Evolutionary conservation across 2,797 vertebrate genomes (phyloP), one percentile per base, ranked within the genome.

Genomic region (Poeciliopsis presidionis): DNA sequence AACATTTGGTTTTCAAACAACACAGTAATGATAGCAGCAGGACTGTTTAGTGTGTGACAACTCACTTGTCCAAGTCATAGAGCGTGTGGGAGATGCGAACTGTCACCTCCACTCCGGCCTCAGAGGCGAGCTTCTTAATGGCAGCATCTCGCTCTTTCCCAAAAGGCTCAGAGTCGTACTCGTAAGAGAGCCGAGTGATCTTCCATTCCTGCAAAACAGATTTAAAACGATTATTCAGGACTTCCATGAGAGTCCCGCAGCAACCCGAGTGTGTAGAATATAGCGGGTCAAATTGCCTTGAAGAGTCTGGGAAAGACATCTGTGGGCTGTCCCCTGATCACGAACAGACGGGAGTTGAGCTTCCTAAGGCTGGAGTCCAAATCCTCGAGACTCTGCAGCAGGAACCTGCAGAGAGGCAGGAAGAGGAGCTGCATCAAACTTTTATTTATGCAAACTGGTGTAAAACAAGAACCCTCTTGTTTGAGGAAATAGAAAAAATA

Each of bases 121-220:
- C 98, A 28, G 94, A 96, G 72, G 98, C 98, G 90, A 99, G 93
- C 86, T 99, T 99, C 92, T 96, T 97, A 88, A 99, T 99, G 1
- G 98, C 98, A 57, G 98, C 97, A 91, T 99, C 98, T 79, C 98
- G 95, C 89, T 99, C 98, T 84, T 99, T 99, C 67, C 98, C 97
- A 79, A 99, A 99, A 11, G 98, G 98, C 85, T 99, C 98, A 0
- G 98, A 99, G 91, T 99, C 98, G 36, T 99, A 99, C 87, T 99
- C 98, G 49, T 99, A 98, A 2, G 98, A 98, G 87, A 99, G 92
- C 49, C 97, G 98, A 63, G 90, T 93, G 87, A 99, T 99, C 49
- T 97, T 97, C 98, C 98, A 99, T 76, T 99, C 98, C 98, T 99
- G 87, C 25, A 81, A 39, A 61, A 72, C 46, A 61, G 45, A 49